Base-by-base conservation (phyloP, 2,888 invertebrate genomes). In the Crepidodera aurea region DNA sequence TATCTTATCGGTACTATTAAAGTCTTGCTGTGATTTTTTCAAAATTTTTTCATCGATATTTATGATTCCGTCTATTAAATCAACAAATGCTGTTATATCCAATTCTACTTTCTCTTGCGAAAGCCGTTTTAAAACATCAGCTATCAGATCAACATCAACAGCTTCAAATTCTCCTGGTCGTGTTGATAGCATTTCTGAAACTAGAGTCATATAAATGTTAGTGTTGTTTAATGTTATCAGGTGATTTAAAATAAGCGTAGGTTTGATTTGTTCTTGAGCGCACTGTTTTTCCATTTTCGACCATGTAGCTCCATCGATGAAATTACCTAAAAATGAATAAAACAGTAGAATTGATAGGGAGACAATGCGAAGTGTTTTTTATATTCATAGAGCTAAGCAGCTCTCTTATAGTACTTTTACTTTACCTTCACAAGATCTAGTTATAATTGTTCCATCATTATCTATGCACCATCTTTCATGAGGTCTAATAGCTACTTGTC, bases 241-340 rank as follows among this genome's bases (percentile, higher is more conserved):
- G 13, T 60, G 40, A 4, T 58, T 62, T 15, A 69, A 40, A 18
- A 62, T 67, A 5, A 51, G 39, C 4, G 55, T 60, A 8, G 37
- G 42, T 18, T 65, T 62, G 4, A 59, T 12, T 2, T 51, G 34
- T 42, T 29, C 32, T 32, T 51, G 34, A 8, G 29, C 40, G 51
- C 73, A 73, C 12, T 32, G 27, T 19, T 58, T 58, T 2, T 58
- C 51, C 7, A 84, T 72, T 1, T 75, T 62, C 44, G 82, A 81
- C 88, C 88, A 88, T 44, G 71, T 69, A 32, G 84, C 85, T 10
- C 88, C 88, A 12, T 80, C 69, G 4, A 85, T 73, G 71, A 86
- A 88, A 51, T 85, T 82, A 1, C 65, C 65, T 65, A 51, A 25
- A 54, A 58, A n/a, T n/a, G n/a, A 42, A 51, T 3, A 39, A 37